These are phyloP conservation scores for Bettongia penicillata DNA, from an alignment of 2,113 vertebrate species.

Conservation along the genomic window DNA sequence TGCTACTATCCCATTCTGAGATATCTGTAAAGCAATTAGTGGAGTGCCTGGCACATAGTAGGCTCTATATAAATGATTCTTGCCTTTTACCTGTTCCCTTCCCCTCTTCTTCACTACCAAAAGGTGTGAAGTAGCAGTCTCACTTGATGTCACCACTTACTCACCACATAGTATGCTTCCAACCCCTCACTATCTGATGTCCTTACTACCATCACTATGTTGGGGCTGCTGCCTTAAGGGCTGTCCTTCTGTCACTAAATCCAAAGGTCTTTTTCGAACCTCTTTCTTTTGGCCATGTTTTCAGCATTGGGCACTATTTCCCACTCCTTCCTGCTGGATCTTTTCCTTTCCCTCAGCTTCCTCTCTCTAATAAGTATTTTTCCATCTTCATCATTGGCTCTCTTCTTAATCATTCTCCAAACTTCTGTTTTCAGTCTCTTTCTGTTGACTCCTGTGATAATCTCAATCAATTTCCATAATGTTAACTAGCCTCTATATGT, in stretches of 20 bases:
- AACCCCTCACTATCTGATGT: too few species aligned
- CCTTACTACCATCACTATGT: not conserved
- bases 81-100: not conserved
- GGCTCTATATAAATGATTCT: too few species aligned
- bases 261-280: not conserved
- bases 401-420: not conserved
- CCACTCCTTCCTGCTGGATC: not conserved
- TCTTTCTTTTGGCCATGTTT: not conserved
- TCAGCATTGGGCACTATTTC: not conserved
- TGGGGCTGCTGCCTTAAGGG: not conserved
- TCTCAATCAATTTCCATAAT: not conserved
- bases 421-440: not conserved
- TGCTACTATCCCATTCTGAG: too few species aligned
- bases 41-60: not conserved
- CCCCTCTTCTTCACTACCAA: not conserved
- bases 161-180: too few species aligned
- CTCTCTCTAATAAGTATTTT: not conserved
- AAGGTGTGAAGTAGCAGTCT: not conserved
- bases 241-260: not conserved
- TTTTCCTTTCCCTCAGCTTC: not conserved
- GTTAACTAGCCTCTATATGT: not conserved
- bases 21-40: not conserved
- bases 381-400: not conserved
- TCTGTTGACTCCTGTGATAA: not conserved
- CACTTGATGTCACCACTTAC: not conserved